These are phyloP conservation scores for Globia sparganii DNA, from an alignment of 2,888 invertebrate genomes.

Conservation along the genomic window DNA sequence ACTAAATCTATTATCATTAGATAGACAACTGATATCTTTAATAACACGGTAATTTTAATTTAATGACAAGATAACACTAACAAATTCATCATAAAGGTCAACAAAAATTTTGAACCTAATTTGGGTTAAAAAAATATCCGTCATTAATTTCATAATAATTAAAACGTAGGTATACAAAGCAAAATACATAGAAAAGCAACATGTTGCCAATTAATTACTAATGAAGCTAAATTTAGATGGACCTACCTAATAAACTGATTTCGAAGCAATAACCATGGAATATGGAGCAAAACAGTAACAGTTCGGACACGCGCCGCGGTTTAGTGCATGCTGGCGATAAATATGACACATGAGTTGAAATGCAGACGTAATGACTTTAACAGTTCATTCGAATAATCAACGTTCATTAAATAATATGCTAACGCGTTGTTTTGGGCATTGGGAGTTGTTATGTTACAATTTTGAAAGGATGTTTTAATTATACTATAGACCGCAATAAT, in stretches of 20 bases:
- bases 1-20: slow-evolving; percentile 9
- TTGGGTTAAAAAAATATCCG: not conserved
- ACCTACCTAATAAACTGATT: slow-evolving; percentile 46
- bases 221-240: slow-evolving; percentile 46
- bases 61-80: slow-evolving; percentile 23
- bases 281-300: slow-evolving; percentile 27
- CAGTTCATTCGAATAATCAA: slow-evolving; percentile 49
- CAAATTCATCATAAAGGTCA: slow-evolving; percentile 14
- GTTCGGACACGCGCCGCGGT: slow-evolving; percentile 13
- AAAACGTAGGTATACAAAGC: not conserved
- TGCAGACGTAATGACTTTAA: slow-evolving; percentile 62
- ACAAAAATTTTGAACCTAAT: slow-evolving; percentile 1
- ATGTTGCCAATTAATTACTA: slow-evolving; percentile 34
- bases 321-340: slow-evolving; percentile 20
- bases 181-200: not conserved
- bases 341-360: slow-evolving; percentile 54
- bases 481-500: not conserved
- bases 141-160: not conserved
- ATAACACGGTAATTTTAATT: slow-evolving; percentile 42
- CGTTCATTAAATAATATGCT: slow-evolving; percentile 50
- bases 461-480: not conserved
- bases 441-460: slow-evolving; percentile 9
- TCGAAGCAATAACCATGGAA: slow-evolving; percentile 26
- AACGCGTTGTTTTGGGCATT: slow-evolving; percentile 24
- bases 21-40: slow-evolving; percentile 9